These are phyloP conservation scores for Leptopilina myrica DNA, from an alignment of 2,888 invertebrate species.

Conservation along the genomic window DNA sequence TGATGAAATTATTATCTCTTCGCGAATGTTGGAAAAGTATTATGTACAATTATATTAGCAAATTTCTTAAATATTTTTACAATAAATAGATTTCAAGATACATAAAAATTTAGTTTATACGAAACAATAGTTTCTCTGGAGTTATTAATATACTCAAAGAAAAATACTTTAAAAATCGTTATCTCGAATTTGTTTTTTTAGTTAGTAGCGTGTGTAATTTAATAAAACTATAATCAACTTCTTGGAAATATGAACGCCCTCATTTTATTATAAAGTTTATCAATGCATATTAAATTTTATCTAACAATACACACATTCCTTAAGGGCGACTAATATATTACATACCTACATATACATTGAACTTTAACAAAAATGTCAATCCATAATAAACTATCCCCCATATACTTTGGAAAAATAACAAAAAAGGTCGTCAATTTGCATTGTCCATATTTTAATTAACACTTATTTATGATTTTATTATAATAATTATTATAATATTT, in stretches of 20 bases:
- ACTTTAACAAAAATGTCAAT: constrained; percentile 17
- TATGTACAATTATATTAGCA: no score
- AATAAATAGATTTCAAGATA: no score
- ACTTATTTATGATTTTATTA: no score
- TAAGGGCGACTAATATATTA: constrained; percentile 8
- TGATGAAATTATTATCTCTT: neutral
- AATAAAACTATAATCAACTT: neutral
- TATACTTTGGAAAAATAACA: neutral
- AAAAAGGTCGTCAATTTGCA: no score
- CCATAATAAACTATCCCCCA: neutral
- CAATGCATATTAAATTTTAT: constrained; percentile 22
- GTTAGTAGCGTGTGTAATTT: neutral
- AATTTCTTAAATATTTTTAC: no score
- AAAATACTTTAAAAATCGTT: neutral
- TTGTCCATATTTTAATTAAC: no score
- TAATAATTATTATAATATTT: no score
- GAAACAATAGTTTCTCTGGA: no score
- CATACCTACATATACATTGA: neutral
- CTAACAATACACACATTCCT: neutral
- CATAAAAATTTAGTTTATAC: no score
- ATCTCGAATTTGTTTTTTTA: neutral
- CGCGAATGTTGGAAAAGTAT: no score
- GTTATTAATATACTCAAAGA: neutral
- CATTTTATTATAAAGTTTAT: constrained; percentile 5
- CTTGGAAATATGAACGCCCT: constrained; percentile 4